Base-by-base conservation (phyloP, 2,888 invertebrate species). In the Melinaea marsaeus region DNA sequence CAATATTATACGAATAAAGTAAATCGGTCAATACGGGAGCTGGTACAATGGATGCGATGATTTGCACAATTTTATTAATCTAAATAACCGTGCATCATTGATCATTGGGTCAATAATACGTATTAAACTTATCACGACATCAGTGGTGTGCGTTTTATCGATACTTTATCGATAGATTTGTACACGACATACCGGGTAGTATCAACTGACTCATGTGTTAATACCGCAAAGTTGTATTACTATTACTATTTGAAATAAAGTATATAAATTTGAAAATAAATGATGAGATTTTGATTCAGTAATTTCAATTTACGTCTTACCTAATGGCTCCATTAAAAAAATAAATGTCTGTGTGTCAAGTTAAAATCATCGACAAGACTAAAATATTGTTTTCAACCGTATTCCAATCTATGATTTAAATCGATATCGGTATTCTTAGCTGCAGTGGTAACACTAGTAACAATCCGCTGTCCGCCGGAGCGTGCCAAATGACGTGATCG, bases 11-110 rank as follows among this genome's bases (percentile, higher is more conserved):
- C 58, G 64, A 74, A 75, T 74, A 75, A 79, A 80, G 79, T 79
- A 80, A 85, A 84, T 84, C 82, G 85, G 87, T 81, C 86, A 88
- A 85, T 78, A 81, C 67, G 64, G 69, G 72, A 64, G 66, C 64
- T 55, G 55, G 46, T 60, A 87, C 87, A 87, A 88, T 84, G 72
- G 59, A 34, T 58, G 69, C 79, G 83, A 90, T 90, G 90, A 90
- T 85, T 83, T 87, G 90, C 90, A 90, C 90, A 87, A 85, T 88
- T 88, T 88, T 85, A 89, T 88, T 87, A 88, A 86, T 86, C 86
- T 73, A 86, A 88, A 90, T 89, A 87, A 69, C 83, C 86, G 79
- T 86, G 72, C 79, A 89, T 86, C 90, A 89, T 90, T 88, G 83
- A 88, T 90, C 90, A 89, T 85, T 74, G 78, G 80, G 76, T 83